Evolutionary conservation across 2,113 vertebrate species (phyloP), one percentile per base, ranked within the genome.

Genomic region (Dipodomys ordii): DNA sequence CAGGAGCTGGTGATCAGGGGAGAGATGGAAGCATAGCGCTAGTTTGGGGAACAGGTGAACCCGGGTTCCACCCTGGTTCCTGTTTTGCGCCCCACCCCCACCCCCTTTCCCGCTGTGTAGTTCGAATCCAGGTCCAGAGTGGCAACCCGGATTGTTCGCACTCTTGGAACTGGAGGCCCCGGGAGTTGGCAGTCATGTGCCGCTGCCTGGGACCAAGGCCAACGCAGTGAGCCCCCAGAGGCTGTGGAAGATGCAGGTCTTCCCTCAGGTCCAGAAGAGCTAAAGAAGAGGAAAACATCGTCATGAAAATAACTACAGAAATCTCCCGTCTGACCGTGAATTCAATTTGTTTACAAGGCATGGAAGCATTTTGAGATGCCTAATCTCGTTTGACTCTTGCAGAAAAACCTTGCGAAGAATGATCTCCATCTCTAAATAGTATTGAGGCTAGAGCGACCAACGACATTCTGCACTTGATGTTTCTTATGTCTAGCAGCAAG

Each of bases 1-100:
- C 35, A 6, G 9, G 13, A 9, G n/a, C 16, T 6, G 11, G 39
- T 39, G 15, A 0, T 7, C 3, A 0, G 1, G 9, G 6, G 0
- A 9, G 13, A 62, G 27, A 15, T 15, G 19, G 72, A 35, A 27
- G 19, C 22, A 8, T 11, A 6, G 1, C 30, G 25, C 13, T 10
- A 44, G 22, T 72, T 82, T 9, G 4, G 18, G 0, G 22, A 3
- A 28, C 15, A 30, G 32, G 11, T 7, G n/a, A 74, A 53, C 13
- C 27, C 11, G 68, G 27, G 0, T 30, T 30, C 27, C 20, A 20
- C 2, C 18, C 9, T 0, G 0, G 13, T 69, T 73, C 7, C 44
- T 2, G 9, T 53, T 76, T 35, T 16, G 49, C 0, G 11, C 15
- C 32, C 25, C 30, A 60, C 16, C 5, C 0, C 5, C 62, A 25